Conservation (phyloP, 2,888 invertebrate species). For the Tholera decimalis region DNA sequence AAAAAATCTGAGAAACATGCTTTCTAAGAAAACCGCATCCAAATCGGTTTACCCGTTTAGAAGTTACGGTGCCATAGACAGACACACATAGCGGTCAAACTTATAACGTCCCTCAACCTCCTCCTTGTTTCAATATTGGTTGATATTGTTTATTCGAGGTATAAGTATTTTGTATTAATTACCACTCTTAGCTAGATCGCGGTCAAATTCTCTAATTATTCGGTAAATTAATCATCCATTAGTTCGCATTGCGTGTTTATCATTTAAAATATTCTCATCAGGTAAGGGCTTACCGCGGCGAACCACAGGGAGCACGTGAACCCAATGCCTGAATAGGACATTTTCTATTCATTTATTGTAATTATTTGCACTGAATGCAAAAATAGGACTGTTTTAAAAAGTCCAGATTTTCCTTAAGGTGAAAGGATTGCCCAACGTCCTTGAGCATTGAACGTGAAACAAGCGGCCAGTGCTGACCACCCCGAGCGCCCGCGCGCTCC, state of each 20-base stretch:
- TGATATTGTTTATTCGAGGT: conserved; percentile 8
- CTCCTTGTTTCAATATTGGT: background rate
- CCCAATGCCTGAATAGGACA: conserved; percentile 70
- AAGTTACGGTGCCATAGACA: no score
- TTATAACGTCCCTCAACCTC: no score
- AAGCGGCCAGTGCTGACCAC: no score
- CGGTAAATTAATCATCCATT: conserved; percentile 37
- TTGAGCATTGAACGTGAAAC: no score
- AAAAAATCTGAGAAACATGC: no score
- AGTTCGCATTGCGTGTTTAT: conserved; percentile 49
- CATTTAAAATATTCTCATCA: conserved; percentile 77
- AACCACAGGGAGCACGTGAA: conserved; percentile 76
- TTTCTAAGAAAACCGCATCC: no score
- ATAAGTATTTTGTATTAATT: conserved; percentile 15
- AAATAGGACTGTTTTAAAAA: conserved; percentile 43
- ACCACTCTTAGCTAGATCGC: conserved; percentile 46
- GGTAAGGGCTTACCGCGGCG: conserved; percentile 74
- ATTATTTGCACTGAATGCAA: conserved; percentile 66
- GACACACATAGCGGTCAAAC: no score
- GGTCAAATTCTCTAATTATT: conserved; percentile 43
- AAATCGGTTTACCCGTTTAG: no score
- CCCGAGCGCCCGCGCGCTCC: no score
- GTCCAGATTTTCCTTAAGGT: conserved; percentile 65
- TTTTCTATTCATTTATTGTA: conserved; percentile 78
- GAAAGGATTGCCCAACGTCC: no score